Evolutionary conservation across 2,113 vertebrate genomes (phyloP), one percentile per base, ranked within the genome.

Genomic region (Struthidea cinerea): DNA sequence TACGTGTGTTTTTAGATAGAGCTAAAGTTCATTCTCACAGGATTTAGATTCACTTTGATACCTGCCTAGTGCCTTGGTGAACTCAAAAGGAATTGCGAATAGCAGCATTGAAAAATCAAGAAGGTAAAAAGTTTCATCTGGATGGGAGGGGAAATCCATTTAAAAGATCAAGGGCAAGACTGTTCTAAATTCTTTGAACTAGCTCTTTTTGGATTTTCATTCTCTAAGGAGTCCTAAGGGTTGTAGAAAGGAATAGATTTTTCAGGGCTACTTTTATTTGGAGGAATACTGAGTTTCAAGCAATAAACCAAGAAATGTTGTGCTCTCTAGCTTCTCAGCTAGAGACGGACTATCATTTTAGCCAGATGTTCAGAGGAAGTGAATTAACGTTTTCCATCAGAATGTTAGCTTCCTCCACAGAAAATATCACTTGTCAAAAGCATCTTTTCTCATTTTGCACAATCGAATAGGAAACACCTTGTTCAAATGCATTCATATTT

Each of bases 381-480:
- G 85, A 95, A 55, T 95, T 90, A 52, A 63, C 84, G 81, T 87
- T 95, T 94, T 94, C 83, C 89, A 60, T 84, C 68, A 68, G 59
- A 86, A 70, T 56, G 60, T 75, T 75, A 60, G 37, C 85, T 96
- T 93, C 90, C 88, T 90, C 35, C 81, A 3, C n/a, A 88, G 68
- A 80, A 91, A 81, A 64, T 95, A 56, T 60, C 61, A 92, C 65
- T 89, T 71, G 76, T 91, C 77, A 71, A 61, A 94, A 91, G 14
- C 27, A 39, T 94, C 60, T 94, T 71, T 52, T 84, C 73, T 92
- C 30, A 16, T 80, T 93, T 90, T 93, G 46, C 16, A 4, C 28
- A 89, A 78, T 93, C 71, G 64, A 91, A 55, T 94, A 84, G 93
- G 91, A 97, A 97, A 79, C 89, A 92, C 47, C 64, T 86, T 91